Evolutionary conservation across 2,888 invertebrate species (phyloP).

Genomic region (Callyntrura guangdongensis): DNA sequence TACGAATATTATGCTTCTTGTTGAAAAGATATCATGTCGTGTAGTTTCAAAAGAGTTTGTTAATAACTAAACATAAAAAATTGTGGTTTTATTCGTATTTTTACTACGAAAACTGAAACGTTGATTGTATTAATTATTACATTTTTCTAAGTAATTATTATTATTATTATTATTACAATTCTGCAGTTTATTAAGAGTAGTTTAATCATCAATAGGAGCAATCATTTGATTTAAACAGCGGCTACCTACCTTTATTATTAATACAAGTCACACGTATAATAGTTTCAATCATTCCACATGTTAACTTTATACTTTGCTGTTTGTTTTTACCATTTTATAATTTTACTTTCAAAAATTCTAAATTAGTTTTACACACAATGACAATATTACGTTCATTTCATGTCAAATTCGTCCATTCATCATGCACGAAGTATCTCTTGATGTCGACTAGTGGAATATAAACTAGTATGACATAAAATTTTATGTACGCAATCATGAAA

Average conservation of each 20-base stretch:
- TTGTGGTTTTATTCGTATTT: neutral
- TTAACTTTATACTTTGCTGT: too few relatives aligned
- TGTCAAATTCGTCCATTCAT: neutral
- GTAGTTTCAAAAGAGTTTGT: too few relatives aligned
- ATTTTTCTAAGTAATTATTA: neutral
- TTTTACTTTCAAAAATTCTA: neutral
- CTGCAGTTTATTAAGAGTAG: too few relatives aligned
- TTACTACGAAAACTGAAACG: slow-evolving; percentile 13
- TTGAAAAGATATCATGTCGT: too few relatives aligned
- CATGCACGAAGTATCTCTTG: neutral
- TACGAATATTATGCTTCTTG: neutral
- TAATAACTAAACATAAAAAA: neutral
- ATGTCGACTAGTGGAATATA: neutral
- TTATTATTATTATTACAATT: too few relatives aligned
- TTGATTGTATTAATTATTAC: neutral
- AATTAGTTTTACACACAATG: too few relatives aligned
- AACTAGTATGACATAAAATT: slow-evolving; percentile 14
- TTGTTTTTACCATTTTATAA: neutral
- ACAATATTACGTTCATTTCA: neutral
- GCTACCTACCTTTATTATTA: slow-evolving; percentile 4
- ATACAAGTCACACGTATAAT: slow-evolving; percentile 16
- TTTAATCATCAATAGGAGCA: too few relatives aligned
- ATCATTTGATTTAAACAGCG: slow-evolving; percentile 18
- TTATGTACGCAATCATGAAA: neutral
- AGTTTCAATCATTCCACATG: neutral